These are phyloP conservation scores for Oscheius sp. DNA, from an alignment of 2,888 invertebrate species.

Conservation along the genomic window DNA sequence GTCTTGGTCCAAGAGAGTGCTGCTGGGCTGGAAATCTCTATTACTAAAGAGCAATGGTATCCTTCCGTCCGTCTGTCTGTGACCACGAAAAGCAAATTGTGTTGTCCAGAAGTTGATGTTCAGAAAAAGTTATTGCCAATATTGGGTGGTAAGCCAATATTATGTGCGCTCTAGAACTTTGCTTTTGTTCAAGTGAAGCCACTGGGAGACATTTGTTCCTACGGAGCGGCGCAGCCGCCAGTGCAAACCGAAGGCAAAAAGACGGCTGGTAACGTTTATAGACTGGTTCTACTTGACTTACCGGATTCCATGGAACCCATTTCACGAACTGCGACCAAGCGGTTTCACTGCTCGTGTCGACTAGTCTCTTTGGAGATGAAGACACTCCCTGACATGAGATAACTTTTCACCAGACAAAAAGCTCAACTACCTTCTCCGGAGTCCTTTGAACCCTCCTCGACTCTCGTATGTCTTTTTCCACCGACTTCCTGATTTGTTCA, in stretches of 20 bases:
- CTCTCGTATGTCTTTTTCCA: constrained; percentile 2
- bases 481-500: neutral
- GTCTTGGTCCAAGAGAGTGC: constrained; percentile 10
- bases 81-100: neutral
- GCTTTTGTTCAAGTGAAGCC: neutral
- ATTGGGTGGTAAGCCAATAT: no score
- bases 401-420: no score
- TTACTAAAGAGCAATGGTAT: no score
- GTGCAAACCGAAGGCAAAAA: no score
- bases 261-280: no score
- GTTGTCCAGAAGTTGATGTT: no score
- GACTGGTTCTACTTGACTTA: neutral
- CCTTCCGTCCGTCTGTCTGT: neutral
- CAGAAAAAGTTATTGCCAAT: no score
- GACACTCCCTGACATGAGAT: no score
- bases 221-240: no score
- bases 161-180: neutral
- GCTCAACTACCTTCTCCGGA: neutral
- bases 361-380: neutral
- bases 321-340: constrained; percentile 21
- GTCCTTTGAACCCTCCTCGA: neutral
- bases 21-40: neutral
- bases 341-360: constrained; percentile 1
- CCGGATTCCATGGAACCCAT: constrained; percentile 20
- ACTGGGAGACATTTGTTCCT: no score